Conservation (phyloP, 92 coral and sea anemone genomes). For the Micromussa lordhowensis region DNA sequence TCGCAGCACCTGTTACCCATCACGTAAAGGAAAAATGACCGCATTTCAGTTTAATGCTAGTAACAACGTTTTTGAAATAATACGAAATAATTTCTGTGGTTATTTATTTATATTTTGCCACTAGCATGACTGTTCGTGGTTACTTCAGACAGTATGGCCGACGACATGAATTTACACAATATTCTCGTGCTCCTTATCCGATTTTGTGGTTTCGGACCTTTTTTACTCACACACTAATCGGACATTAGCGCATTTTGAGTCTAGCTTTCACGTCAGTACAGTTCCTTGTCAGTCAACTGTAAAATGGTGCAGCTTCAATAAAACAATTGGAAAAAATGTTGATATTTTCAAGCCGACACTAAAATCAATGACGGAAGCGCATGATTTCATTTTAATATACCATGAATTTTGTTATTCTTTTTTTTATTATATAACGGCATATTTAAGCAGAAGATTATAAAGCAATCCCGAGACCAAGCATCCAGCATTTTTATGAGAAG, state of each 20-base stretch:
- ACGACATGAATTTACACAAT: not conserved
- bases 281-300: not conserved
- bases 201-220: too few species aligned
- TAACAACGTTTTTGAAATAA: not conserved
- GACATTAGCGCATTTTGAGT: not conserved
- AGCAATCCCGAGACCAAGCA: not conserved
- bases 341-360: not conserved
- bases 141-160: not conserved
- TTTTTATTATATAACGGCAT: too few species aligned
- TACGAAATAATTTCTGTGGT: not conserved
- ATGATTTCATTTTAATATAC: not conserved
- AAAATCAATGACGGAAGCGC: not conserved
- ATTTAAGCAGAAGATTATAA: not conserved
- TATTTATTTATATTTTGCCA: not conserved
- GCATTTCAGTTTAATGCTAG: not conserved
- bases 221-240: too few species aligned
- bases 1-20: not conserved
- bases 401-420: too few species aligned
- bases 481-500: not conserved
- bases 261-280: not conserved
- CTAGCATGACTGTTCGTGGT: not conserved
- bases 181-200: not conserved
- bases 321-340: not conserved
- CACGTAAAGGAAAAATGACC: not conserved
- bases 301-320: not conserved